These are phyloP conservation scores for Drosophila auraria DNA, from an alignment of 1,140 invertebrate genomes.

Conservation along the genomic window DNA sequence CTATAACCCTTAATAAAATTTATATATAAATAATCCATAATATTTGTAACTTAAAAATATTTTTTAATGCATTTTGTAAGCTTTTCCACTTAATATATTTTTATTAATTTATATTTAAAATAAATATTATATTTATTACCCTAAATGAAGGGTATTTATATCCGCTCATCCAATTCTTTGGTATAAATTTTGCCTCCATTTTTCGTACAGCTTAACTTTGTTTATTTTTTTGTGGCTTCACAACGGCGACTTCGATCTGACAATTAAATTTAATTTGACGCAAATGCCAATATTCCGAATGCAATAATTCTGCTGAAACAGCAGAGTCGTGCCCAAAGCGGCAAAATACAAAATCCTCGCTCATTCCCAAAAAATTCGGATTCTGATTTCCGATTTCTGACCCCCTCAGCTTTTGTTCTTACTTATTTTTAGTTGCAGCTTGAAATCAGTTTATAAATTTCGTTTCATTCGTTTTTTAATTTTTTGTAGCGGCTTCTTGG, in stretches of 20 bases:
- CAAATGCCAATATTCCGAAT: conserved; percentile 76
- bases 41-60: too few species aligned
- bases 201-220: conserved; percentile 8
- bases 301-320: conserved; percentile 73
- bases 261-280: conserved; percentile 83
- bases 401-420: conserved; percentile 21
- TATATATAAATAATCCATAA: too few species aligned
- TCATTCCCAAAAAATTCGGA: conserved; percentile 2
- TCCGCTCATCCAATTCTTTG: too few species aligned
- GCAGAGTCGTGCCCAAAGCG: conserved; percentile 10
- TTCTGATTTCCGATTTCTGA: conserved; percentile 33
- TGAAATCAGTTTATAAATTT: conserved; percentile 78
- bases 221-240: neutral
- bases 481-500: conserved; percentile 19
- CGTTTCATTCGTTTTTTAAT: conserved; percentile 48
- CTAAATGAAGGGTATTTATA: too few species aligned
- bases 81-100: too few species aligned
- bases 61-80: too few species aligned
- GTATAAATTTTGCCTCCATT: conserved; percentile 2
- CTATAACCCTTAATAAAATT: too few species aligned
- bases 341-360: conserved; percentile 11
- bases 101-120: neutral
- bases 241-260: conserved; percentile 17
- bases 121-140: neutral
- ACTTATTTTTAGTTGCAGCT: conserved; percentile 56